Evolutionary conservation across 2,888 invertebrate species (phyloP), one percentile per base, ranked within the genome.

Genomic region (Melipona beecheii): DNA sequence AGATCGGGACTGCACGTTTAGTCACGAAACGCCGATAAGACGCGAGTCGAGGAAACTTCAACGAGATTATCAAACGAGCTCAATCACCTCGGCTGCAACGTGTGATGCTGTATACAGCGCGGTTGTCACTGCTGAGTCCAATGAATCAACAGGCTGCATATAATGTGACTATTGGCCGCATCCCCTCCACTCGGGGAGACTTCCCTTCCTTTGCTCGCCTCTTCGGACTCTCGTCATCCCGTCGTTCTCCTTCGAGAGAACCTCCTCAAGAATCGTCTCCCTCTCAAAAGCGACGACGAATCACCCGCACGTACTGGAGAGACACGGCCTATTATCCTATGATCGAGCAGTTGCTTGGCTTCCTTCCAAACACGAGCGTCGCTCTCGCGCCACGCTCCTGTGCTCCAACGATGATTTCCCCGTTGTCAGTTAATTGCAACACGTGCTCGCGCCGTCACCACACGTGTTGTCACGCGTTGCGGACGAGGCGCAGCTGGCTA

Each of bases 121-220:
- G 80, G 74, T 75, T 85, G 76, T 86, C 82, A 89, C 89, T 89
- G 89, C 27, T 81, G 78, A 31, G 80, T 50, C 69, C 65, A 52
- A 80, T 75, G 89, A 87, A 89, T 89, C 89, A 89, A 89, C 89
- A 89, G 89, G 89, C 89, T 83, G 86, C 71, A 84, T 83, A 83
- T 84, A 89, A 84, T 76, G 68, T 82, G 76, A 83, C 83, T 77
- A 82, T 82, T 79, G 73, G 75, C 21, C 66, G 77, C 65, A 75
- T 80, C 81, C 87, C 84, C 89, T 73, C 73, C 79, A 87, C 72
- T 72, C 68, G 62, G 79, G 75, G 75, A 77, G 36, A 54, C 31
- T 70, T 87, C 85, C 68, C 68, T 78, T 87, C 81, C 72, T 77
- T 36, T 52, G 70, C 36, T 78, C 60, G 54, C n/a, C 64, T 75